phyloP scores from a whole-genome alignment of 1,140 invertebrate species.

The Subanguina moxae region DNA sequence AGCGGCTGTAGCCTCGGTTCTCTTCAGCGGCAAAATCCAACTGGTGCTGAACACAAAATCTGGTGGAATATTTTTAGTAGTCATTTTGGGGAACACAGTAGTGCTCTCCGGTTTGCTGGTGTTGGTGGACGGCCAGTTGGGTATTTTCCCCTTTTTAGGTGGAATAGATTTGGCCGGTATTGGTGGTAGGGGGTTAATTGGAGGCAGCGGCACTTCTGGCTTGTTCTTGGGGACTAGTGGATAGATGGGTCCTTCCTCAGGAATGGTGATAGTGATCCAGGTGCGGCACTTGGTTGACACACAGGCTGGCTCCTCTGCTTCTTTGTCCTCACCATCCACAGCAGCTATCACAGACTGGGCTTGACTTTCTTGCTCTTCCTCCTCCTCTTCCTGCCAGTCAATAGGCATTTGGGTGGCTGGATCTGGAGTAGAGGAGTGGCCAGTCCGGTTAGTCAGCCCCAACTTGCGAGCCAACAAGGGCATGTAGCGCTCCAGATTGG shows the following conservation, averaged over 20 bases:
- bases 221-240: not conserved
- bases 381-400: not conserved
- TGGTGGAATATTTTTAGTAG: conserved; percentile 10
- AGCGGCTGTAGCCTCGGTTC: not conserved
- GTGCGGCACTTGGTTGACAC: conserved; percentile 24
- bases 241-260: conserved; percentile 11
- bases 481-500: conserved; percentile 12
- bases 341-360: not conserved
- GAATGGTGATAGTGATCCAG: conserved; percentile 32
- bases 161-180: conserved; percentile 6
- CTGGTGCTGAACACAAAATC: conserved; percentile 33
- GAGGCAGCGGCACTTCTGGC: conserved; percentile 4
- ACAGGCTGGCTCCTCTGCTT: conserved; percentile 9
- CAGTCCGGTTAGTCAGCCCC: not conserved
- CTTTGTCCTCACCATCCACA: not conserved
- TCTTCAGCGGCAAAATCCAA: conserved; percentile 26
- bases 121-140: not conserved
- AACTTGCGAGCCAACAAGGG: conserved; percentile 5
- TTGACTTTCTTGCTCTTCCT: not conserved
- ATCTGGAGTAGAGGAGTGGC: not conserved
- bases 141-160: not conserved
- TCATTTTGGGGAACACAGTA: not conserved
- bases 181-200: conserved; percentile 1
- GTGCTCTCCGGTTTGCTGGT: conserved; percentile 6
- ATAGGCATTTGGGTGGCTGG: not conserved